Conservation (phyloP, 1,140 invertebrate species). For the Anastrepha obliqua region DNA sequence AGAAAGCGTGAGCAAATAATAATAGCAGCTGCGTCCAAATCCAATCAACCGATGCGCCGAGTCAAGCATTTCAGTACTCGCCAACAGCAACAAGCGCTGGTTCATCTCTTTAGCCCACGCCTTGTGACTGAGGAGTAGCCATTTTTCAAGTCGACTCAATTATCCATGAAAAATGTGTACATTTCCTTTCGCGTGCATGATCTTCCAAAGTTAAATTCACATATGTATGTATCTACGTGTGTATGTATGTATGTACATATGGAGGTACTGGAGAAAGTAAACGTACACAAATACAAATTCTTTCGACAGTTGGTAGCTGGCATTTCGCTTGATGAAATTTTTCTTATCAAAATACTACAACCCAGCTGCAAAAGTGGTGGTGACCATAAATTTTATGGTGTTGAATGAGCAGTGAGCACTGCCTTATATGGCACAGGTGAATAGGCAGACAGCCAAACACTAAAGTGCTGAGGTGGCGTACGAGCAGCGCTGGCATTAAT, state of each 20-base stretch:
- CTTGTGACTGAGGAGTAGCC: conserved; percentile 11
- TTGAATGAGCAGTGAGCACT: not conserved
- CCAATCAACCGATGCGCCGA: conserved; percentile 21
- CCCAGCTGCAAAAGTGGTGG: not conserved
- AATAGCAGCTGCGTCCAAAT: not conserved
- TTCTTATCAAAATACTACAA: conserved; percentile 29
- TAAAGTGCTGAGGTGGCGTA: not conserved
- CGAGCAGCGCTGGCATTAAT: not conserved
- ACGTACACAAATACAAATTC: not conserved
- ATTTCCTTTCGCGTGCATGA: conserved; percentile 10
- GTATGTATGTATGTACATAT: not conserved
- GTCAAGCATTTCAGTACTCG: conserved; percentile 29
- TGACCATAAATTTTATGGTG: not conserved
- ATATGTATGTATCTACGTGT: not conserved
- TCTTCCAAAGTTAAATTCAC: not conserved
- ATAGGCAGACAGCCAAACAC: not conserved
- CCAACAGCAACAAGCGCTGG: not conserved
- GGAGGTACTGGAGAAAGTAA: not conserved
- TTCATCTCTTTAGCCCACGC: not conserved
- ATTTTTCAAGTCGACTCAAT: conserved; percentile 46
- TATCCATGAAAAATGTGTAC: conserved; percentile 40
- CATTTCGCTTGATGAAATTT: not conserved
- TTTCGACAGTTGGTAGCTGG: not conserved
- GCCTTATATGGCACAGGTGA: not conserved
- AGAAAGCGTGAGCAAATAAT: not conserved